Percentiles rank a stretch among this genome's conserved stretches.
phyloP scores from a whole-genome alignment of 2,888 invertebrate species.

The Caenorhabditis afra region DNA sequence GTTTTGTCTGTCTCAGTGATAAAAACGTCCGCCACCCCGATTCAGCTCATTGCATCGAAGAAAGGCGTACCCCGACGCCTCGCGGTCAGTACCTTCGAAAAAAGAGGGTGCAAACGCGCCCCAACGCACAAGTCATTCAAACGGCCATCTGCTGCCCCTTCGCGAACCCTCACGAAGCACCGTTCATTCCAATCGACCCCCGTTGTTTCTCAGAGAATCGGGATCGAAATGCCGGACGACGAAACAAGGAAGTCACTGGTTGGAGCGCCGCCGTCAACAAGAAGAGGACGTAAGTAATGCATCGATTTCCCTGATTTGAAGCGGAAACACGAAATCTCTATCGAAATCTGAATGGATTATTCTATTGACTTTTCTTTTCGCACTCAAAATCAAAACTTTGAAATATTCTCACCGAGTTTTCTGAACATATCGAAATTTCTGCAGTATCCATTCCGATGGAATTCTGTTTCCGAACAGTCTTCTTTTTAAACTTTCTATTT shows the following conservation, averaged over 20 bases:
- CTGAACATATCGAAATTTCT: no score
- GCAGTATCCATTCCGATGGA: no score
- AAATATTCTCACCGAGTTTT: no score
- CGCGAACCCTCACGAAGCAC: background rate
- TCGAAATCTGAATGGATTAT: background rate
- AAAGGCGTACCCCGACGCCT: background rate
- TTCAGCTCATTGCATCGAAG: background rate
- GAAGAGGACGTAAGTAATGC: constrained; percentile 29
- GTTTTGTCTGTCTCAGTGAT: constrained; percentile 30
- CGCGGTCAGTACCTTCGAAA: background rate
- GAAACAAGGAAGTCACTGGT: constrained; percentile 63
- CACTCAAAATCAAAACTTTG: no score
- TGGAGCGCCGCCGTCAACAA: constrained; percentile 60
- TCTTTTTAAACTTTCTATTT: no score
- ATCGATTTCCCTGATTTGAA: no score
- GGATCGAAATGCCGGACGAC: constrained; percentile 51
- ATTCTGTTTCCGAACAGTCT: no score
- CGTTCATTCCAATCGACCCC: constrained; percentile 1
- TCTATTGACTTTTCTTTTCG: no score
- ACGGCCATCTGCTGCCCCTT: constrained; percentile 8
- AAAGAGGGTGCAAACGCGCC: constrained; percentile 16
- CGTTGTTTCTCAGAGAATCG: constrained; percentile 6
- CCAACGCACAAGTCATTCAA: constrained; percentile 20
- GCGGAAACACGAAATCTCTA: background rate
- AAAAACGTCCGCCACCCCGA: background rate